These are phyloP conservation scores for Lerema accius DNA, from an alignment of 1,140 invertebrate genomes.

Conservation along the genomic window DNA sequence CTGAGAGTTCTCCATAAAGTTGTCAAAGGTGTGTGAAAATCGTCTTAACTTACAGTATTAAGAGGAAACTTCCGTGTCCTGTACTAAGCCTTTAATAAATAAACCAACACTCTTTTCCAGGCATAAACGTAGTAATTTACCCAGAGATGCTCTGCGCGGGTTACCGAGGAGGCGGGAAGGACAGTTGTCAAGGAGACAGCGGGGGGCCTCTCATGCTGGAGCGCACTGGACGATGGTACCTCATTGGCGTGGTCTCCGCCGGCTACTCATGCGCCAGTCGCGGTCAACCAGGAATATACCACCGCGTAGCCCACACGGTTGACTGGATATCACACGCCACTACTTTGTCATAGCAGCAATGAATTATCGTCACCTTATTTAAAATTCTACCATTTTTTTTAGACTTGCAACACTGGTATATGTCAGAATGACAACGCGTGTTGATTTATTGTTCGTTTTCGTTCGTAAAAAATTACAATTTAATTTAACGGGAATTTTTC, in stretches of 20 bases:
- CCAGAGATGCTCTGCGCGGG: slow-evolving; percentile 99
- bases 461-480: too few relatives aligned
- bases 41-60: too few relatives aligned
- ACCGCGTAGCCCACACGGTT: slow-evolving; percentile 95
- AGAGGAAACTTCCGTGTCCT: too few relatives aligned
- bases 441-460: too few relatives aligned
- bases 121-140: slow-evolving; percentile 96
- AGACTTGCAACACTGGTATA: background rate
- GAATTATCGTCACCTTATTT: slow-evolving; percentile 12
- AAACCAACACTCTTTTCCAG: slow-evolving; percentile 52
- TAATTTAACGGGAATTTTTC: too few relatives aligned
- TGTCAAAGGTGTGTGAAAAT: too few relatives aligned
- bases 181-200: slow-evolving; percentile 90
- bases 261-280: slow-evolving; percentile 96
- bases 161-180: slow-evolving; percentile 94
- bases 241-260: slow-evolving; percentile 93
- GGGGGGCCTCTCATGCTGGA: slow-evolving; percentile 95
- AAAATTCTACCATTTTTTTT: background rate
- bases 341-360: slow-evolving; percentile 64
- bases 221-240: slow-evolving; percentile 92
- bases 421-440: background rate
- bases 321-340: slow-evolving; percentile 92
- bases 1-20: too few relatives aligned
- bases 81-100: too few relatives aligned
- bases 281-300: slow-evolving; percentile 96